Conservation (phyloP, 2,113 vertebrate species). For the Polypterus senegalus region DNA sequence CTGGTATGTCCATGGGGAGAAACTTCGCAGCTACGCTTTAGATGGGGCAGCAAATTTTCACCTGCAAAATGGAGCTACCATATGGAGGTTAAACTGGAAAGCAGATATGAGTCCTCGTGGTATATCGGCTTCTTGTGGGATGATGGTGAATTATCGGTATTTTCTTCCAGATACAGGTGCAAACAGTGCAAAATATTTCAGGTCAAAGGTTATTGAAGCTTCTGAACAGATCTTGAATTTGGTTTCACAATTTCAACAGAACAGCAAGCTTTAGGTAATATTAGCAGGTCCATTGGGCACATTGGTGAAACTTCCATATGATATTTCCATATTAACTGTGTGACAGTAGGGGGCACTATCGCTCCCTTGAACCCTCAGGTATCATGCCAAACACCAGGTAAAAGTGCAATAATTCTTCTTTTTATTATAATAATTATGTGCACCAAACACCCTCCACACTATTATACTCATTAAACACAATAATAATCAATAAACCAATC, state of each 20-base stretch:
- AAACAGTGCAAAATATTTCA: constrained; percentile 68
- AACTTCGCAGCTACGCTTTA: constrained; percentile 78
- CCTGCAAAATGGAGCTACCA: constrained; percentile 80
- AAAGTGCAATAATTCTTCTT: too few relatives aligned
- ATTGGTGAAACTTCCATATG: too few relatives aligned
- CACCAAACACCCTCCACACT: too few relatives aligned
- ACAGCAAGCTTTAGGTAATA: constrained; percentile 67
- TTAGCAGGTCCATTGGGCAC: too few relatives aligned
- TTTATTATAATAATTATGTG: too few relatives aligned
- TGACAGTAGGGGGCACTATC: too few relatives aligned
- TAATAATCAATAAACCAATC: too few relatives aligned
- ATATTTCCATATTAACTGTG: too few relatives aligned
- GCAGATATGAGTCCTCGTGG: constrained; percentile 76
- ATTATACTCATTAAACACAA: too few relatives aligned
- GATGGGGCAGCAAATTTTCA: constrained; percentile 93
- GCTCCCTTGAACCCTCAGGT: too few relatives aligned
- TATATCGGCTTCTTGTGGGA: constrained; percentile 63
- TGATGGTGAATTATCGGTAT: constrained; percentile 96
- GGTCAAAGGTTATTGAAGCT: constrained; percentile 57
- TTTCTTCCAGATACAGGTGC: constrained; percentile 61
- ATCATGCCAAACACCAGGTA: too few relatives aligned
- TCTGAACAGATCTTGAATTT: constrained; percentile 78
- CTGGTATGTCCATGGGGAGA: constrained; percentile 92
- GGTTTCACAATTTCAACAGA: constrained; percentile 81
- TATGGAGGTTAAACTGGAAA: constrained; percentile 95